These are phyloP conservation scores for Plagiodera versicolora DNA, from an alignment of 2,888 invertebrate genomes.

Conservation along the genomic window DNA sequence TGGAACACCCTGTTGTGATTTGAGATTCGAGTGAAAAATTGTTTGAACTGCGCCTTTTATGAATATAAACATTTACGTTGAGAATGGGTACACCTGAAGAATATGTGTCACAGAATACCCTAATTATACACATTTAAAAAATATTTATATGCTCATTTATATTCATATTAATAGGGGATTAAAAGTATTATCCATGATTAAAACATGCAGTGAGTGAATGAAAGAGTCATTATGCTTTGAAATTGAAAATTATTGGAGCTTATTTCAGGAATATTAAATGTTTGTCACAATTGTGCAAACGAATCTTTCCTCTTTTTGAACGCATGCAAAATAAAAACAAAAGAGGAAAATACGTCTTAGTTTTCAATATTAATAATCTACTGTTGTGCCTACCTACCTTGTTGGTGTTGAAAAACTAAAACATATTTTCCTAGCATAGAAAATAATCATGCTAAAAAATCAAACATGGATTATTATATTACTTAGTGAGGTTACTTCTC, in stretches of 20 bases:
- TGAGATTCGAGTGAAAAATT: constrained; percentile 2
- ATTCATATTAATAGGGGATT: constrained; percentile 33
- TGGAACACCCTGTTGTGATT: constrained; percentile 15
- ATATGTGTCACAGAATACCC: constrained; percentile 28
- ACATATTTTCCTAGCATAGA: constrained; percentile 18
- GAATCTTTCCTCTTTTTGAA: constrained; percentile 29
- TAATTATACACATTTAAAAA: constrained; percentile 25
- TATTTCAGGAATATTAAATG: constrained; percentile 9
- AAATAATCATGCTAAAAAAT: constrained; percentile 32
- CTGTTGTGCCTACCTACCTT: neutral
- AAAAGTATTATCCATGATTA: constrained; percentile 27
- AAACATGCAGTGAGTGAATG: constrained; percentile 28
- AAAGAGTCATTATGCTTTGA: constrained; percentile 34
- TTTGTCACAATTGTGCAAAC: constrained; percentile 31
- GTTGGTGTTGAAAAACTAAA: neutral
- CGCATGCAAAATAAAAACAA: constrained; percentile 41
- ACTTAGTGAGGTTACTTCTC: neutral
- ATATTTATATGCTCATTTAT: constrained; percentile 30
- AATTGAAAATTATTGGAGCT: neutral
- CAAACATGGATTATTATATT: neutral
- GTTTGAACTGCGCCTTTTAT: constrained; percentile 21
- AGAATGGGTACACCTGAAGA: constrained; percentile 23
- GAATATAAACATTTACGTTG: constrained; percentile 27
- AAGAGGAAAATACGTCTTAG: constrained; percentile 33
- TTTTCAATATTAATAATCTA: neutral